A percentile compares a stretch with the other conserved stretches of the same genome.
Conservation (phyloP, 2,113 vertebrate genomes). For the Malurus elegans region DNA sequence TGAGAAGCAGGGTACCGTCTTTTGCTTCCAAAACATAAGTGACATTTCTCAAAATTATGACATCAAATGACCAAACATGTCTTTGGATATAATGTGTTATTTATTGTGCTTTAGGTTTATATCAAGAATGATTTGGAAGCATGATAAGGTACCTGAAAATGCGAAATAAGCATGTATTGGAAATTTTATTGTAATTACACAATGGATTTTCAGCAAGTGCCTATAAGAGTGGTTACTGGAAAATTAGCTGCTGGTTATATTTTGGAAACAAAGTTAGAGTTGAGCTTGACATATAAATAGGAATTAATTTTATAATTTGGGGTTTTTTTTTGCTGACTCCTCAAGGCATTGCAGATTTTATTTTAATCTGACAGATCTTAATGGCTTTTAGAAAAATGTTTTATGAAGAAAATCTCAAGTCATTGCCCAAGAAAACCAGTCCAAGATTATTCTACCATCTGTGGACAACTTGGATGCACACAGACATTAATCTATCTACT, state of each 20-base stretch:
- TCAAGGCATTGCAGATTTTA: slow-evolving; percentile 22
- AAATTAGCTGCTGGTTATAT: background rate
- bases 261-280: background rate
- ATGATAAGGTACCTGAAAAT: background rate
- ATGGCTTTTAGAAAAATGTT: slow-evolving; percentile 38
- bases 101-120: background rate
- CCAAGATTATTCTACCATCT: slow-evolving; percentile 61
- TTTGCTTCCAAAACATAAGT: background rate
- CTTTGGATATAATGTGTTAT: background rate
- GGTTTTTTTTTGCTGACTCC: background rate
- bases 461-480: slow-evolving; percentile 40
- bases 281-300: slow-evolving; percentile 4
- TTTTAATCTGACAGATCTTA: slow-evolving; percentile 47
- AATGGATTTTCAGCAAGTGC: background rate
- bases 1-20: background rate
- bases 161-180: background rate
- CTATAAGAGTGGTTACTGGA: background rate
- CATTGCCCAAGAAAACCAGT: slow-evolving; percentile 34
- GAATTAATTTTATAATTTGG: background rate
- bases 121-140: background rate
- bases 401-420: slow-evolving; percentile 51
- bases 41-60: background rate
- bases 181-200: background rate
- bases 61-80: background rate
- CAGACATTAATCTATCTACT: slow-evolving; percentile 53